Base-by-base conservation (phyloP, 1,140 invertebrate species). In the Nixonia krombeini region DNA sequence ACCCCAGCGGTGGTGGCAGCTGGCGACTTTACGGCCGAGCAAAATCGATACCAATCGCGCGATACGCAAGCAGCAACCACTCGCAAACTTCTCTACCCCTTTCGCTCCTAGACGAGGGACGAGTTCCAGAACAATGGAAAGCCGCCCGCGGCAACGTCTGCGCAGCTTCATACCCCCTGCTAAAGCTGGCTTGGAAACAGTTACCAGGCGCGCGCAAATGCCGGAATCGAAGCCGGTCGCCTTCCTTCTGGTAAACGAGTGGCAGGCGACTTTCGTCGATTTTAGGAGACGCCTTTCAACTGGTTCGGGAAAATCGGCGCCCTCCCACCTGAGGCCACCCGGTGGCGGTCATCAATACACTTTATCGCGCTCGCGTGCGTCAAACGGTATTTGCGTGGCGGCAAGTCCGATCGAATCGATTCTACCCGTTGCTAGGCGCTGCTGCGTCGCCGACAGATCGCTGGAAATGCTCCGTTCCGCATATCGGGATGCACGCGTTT, bases 341-440 rank as follows among this genome's bases (percentile, higher is more conserved):
- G n/a, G n/a, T n/a, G n/a, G n/a, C 9, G 25, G 25, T 26, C 25
- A 26, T 26, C 25, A 9, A 26, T 26, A 26, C 9, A 5, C 4
- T 26, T 26, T 26, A 5, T 26, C 25, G 9, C 9, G 25, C 25
- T 9, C 25, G 25, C 9, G 4, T 26, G 25, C 9, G 25, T 9
- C 9, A 26, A 26, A 4, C 4, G 4, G 25, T 9, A 9, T 26
- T 4, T 9, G 44, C 17, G 44, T 46, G 17, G 6, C 28, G 23
- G 44, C 29, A 31, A 17, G 28, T 46, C 29, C 44, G 29, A 46
- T 46, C 29, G 44, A 46, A 46, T 16, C 29, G 44, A 46, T 15
- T 25, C 44, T 33, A 57, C 41, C 52, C 62, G 52, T 65, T 65
- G 52, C 53, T 52, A 52, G 53, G 62, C 28, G 62, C 62, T 65